Evolutionary conservation across 2,888 invertebrate genomes (phyloP), one percentile per base, ranked within the genome.

Genomic region (Acleris sparsana): DNA sequence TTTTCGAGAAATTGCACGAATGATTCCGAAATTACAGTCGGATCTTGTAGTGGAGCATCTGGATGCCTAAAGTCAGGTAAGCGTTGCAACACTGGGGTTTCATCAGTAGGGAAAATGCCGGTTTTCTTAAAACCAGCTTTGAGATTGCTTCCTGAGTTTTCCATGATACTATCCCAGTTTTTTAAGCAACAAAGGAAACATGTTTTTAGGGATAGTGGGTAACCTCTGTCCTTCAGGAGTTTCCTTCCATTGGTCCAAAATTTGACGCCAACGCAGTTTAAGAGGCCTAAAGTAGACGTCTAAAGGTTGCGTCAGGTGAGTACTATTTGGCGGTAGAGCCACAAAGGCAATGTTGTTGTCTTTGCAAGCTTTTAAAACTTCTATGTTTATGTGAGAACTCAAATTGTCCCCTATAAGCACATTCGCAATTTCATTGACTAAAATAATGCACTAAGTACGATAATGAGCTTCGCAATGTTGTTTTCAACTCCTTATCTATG

Each of bases 91-190:
- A 22, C 22, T 22, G 22, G 22, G 22, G 22, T 22, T 22, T 22
- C 22, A 22, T 22, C 22, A 22, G 22, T 22, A 3, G 22, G 22
- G 22, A 22, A 22, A 22, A 22, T 22, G 22, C 22, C 22, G 43
- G 43, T 43, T 43, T 43, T 43, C 43, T 43, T 43, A 43, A 43
- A 43, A 43, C 43, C 43, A 43, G 43, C 43, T 43, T 43, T 43
- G 43, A 43, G 43, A 43, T 43, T 43, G 43, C 13, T 43, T 9
- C 11, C 43, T 13, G 43, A 43, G 43, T 43, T 43, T 43, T 13
- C 43, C 43, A 43, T 43, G 43, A 43, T 43, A 43, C 13, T 43
- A 13, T 43, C 43, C 43, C 43, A 43, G 43, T 43, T 43, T 43
- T 43, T 22, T 22, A 22, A 22, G 22, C 22, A 22, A 22, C 22